These are phyloP conservation scores for Deilephila porcellus DNA, from an alignment of 2,888 invertebrate genomes.

Conservation along the genomic window DNA sequence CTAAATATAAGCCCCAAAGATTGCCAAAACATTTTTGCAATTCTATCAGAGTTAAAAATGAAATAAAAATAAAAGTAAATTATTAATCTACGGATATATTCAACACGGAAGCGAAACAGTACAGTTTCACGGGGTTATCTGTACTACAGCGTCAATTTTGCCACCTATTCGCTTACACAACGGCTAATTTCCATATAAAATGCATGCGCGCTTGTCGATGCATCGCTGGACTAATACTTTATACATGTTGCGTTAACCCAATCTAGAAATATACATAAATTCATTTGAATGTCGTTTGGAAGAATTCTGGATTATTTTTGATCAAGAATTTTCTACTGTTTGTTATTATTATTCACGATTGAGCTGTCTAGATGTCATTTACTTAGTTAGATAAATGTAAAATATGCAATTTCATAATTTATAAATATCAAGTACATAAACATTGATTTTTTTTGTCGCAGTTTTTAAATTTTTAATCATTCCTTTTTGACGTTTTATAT, in stretches of 20 bases:
- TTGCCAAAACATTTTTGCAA: no score
- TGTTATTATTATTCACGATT: neutral
- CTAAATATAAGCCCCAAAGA: no score
- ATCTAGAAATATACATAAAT: neutral
- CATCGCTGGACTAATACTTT: neutral
- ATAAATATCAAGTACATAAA: no score
- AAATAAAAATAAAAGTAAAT: no score
- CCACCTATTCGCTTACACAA: neutral
- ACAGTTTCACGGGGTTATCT: neutral
- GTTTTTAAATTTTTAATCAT: no score
- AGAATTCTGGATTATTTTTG: neutral
- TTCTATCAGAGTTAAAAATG: neutral
- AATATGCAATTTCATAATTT: no score
- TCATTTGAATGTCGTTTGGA: neutral
- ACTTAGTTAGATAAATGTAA: no score
- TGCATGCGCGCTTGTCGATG: neutral
- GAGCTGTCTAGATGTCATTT: no score
- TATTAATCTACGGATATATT: neutral
- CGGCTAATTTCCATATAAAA: constrained; percentile 15
- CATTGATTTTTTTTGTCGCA: no score
- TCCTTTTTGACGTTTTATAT: no score
- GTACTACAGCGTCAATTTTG: constrained; percentile 1
- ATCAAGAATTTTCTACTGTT: neutral
- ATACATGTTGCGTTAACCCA: constrained; percentile 9
- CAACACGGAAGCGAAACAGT: neutral